Evolutionary conservation across 1,140 invertebrate genomes (phyloP).

Genomic region (Gryllus bimaculatus): DNA sequence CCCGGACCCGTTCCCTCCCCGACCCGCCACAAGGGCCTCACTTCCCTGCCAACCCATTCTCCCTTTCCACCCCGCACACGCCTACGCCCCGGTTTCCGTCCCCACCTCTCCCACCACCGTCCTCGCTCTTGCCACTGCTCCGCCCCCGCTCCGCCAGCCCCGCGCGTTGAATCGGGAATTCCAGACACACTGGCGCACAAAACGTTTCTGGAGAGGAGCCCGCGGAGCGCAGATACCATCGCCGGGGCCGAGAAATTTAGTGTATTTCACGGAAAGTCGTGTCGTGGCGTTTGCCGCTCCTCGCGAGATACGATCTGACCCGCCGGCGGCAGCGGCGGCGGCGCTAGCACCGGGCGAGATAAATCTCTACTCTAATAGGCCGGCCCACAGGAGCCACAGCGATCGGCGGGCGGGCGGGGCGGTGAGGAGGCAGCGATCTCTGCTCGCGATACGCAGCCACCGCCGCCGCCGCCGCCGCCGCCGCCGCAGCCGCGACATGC

Average conservation of each 20-base stretch:
- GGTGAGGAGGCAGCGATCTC: neutral
- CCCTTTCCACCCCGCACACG: too few relatives aligned
- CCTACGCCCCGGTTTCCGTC: too few relatives aligned
- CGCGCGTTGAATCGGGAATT: neutral
- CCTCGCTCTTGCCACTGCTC: too few relatives aligned
- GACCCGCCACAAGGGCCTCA: too few relatives aligned
- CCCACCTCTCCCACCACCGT: too few relatives aligned
- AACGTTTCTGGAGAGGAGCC: neutral
- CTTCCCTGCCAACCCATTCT: too few relatives aligned
- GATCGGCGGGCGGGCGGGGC: too few relatives aligned
- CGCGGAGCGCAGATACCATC: neutral
- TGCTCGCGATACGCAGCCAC: neutral
- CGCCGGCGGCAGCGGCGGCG: too few relatives aligned
- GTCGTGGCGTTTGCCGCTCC: neutral
- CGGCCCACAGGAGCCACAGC: neutral
- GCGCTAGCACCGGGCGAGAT: neutral
- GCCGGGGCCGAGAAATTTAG: neutral
- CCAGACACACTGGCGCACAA: conserved; percentile 2
- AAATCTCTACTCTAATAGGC: neutral
- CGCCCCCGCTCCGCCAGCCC: too few relatives aligned
- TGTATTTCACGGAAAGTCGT: conserved; percentile 4
- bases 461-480: too few relatives aligned
- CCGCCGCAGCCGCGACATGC: neutral
- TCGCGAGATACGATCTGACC: neutral
- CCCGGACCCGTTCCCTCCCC: too few relatives aligned